Conservation (phyloP, 1,140 invertebrate species). For the Drosophila setifemur region DNA sequence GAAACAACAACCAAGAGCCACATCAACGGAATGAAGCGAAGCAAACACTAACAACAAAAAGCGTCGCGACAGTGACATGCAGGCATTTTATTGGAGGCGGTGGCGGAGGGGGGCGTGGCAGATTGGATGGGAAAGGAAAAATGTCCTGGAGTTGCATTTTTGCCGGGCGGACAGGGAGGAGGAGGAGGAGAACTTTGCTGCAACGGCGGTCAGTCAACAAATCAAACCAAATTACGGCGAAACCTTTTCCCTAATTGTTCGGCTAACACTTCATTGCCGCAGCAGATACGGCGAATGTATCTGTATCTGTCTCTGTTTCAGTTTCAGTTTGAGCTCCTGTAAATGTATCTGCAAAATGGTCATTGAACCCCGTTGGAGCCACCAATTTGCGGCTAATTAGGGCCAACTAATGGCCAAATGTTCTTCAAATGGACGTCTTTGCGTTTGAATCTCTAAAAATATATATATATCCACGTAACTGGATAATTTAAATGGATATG, state of each 20-base stretch:
- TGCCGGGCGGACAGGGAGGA: not conserved
- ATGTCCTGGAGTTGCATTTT: conserved; percentile 37
- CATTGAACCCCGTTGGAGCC: conserved; percentile 35
- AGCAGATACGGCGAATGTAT: too few relatives aligned
- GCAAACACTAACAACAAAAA: conserved; percentile 55
- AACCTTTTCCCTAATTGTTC: conserved; percentile 65
- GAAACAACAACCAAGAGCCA: conserved; percentile 24
- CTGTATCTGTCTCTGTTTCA: not conserved
- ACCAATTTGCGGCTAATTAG: conserved; percentile 47
- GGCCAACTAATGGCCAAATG: conserved; percentile 42
- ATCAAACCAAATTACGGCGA: conserved; percentile 69
- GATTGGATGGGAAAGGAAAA: not conserved
- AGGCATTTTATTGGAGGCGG: conserved; percentile 38
- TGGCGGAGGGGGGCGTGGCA: not conserved
- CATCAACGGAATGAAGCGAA: conserved; percentile 38
- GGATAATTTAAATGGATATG: too few relatives aligned
- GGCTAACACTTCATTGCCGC: conserved; percentile 38
- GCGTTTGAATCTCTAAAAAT: not conserved
- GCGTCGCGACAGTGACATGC: conserved; percentile 54
- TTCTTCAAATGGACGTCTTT: conserved; percentile 9
- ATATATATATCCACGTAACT: too few relatives aligned
- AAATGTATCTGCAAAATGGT: too few relatives aligned
- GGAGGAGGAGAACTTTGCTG: not conserved
- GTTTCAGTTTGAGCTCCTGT: not conserved
- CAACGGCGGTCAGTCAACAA: conserved; percentile 52